Evolutionary conservation across 2,113 vertebrate genomes (phyloP).

Genomic region (Etia nguti): DNA sequence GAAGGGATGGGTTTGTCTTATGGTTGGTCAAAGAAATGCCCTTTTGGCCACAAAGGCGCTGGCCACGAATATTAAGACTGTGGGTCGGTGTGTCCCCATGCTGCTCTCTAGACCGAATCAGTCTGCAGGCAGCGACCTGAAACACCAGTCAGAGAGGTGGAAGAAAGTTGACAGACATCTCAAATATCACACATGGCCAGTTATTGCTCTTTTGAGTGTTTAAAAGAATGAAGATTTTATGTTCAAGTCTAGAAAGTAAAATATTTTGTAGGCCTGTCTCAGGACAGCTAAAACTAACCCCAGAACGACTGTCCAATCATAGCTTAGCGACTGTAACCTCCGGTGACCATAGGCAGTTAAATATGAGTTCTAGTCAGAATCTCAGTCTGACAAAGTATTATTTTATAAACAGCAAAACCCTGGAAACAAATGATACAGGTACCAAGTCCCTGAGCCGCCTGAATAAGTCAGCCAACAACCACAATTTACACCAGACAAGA

Average conservation of each 20-base stretch:
- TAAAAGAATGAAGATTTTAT: not conserved
- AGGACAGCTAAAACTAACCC: not conserved
- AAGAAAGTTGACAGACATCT: not conserved
- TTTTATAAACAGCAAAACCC: not conserved
- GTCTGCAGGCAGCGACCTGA: not conserved
- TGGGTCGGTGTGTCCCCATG: slow-evolving; percentile 10
- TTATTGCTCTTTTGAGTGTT: not conserved
- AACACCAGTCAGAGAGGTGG: not conserved
- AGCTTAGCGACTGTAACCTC: not conserved
- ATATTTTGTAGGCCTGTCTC: not conserved
- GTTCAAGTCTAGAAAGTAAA: not conserved
- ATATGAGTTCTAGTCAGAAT: not conserved
- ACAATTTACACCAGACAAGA: not conserved
- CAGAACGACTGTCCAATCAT: not conserved
- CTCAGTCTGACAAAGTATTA: not conserved
- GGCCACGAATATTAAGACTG: slow-evolving; percentile 45
- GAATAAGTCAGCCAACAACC: not conserved
- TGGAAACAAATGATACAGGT: not conserved
- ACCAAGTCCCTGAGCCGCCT: not conserved
- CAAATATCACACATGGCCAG: not conserved
- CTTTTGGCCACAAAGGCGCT: slow-evolving; percentile 10
- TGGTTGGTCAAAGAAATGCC: slow-evolving; percentile 2
- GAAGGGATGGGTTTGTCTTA: not conserved
- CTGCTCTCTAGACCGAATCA: slow-evolving; percentile 38
- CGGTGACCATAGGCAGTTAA: not conserved